Conservation (phyloP, 1,140 invertebrate species). For the Neodiprion lecontei region DNA sequence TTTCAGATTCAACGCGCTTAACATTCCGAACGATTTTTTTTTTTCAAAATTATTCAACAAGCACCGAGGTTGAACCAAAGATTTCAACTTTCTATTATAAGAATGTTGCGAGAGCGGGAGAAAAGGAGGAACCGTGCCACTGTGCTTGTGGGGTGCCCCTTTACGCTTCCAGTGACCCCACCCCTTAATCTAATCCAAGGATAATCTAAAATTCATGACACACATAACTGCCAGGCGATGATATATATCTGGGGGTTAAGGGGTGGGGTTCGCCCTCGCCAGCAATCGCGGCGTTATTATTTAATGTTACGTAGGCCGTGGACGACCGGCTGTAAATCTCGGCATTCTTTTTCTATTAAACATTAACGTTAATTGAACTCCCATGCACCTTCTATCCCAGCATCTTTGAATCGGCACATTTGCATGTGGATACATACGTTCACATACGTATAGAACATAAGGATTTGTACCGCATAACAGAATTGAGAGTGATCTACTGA, state of each 20-base stretch:
- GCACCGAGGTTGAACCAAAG: too few species aligned
- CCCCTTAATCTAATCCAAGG: slow-evolving; percentile 59
- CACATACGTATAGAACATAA: too few species aligned
- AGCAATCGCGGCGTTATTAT: slow-evolving; percentile 28
- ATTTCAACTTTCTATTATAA: too few species aligned
- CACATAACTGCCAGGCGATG: slow-evolving; percentile 61
- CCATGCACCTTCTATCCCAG: background rate
- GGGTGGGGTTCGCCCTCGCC: slow-evolving; percentile 24
- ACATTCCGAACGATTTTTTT: too few species aligned
- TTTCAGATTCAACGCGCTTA: too few species aligned
- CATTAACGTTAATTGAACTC: slow-evolving; percentile 1
- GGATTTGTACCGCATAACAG: too few species aligned
- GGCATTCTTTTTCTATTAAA: background rate
- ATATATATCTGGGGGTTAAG: slow-evolving; percentile 55
- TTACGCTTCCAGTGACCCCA: slow-evolving; percentile 23
- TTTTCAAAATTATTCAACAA: too few species aligned
- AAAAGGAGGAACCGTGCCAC: too few species aligned
- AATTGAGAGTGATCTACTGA: too few species aligned
- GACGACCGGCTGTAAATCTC: background rate
- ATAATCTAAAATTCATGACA: slow-evolving; percentile 62
- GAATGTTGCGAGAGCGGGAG: too few species aligned
- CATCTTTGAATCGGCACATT: background rate
- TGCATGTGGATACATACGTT: background rate
- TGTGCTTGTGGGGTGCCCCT: too few species aligned
- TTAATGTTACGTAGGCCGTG: slow-evolving; percentile 20